Base-by-base conservation (phyloP, 2,797 vertebrate species). In the Acomys russatus region DNA sequence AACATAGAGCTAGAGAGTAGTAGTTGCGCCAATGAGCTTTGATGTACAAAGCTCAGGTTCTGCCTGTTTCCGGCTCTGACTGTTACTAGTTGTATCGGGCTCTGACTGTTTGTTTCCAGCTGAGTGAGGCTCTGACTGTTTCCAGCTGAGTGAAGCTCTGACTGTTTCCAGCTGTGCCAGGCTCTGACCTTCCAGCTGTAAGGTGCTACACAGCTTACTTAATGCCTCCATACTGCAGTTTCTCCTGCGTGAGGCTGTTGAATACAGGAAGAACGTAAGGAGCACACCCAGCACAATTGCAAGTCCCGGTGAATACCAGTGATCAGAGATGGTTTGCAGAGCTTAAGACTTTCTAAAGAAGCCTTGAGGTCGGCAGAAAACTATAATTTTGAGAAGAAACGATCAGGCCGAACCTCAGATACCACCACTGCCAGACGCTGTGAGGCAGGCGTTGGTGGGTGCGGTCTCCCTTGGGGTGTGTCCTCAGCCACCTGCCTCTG, bases 341-440 rank as follows among this genome's bases (percentile, higher is more conserved):
- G 2, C 35, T 85, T 87, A 56, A 86, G 92, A 35, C 88, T 86
- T 20, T 86, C 88, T 73, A 33, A 80, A 33, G 59, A 89, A 82
- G 78, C 33, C 56, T 88, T 61, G 6, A 63, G n/a, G 38, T 90
- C n/a, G 15, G 63, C 87, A 79, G 83, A 89, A 91, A 74, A 64
- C 68, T 44, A 64, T 3, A 56, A 6, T 8, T 64, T 70, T 91
- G 92, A 63, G 63, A 56, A 84, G 82, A 89, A 80, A 89, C 23
- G 68, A 14, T 59, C 25, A 76, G 68, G 38, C 15, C 66, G 80
- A 15, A 4, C 49, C 35, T 20, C 35, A 84, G 88, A 28, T 22
- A 8, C 4, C 9, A 6, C 4, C 3, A 25, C 38, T 66, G 12
- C 77, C 30, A 17, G 68, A 78, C 61, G 35, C 91, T 30, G 51